Evolutionary conservation across 2,113 vertebrate genomes (phyloP).

Genomic region (Cettia cetti): DNA sequence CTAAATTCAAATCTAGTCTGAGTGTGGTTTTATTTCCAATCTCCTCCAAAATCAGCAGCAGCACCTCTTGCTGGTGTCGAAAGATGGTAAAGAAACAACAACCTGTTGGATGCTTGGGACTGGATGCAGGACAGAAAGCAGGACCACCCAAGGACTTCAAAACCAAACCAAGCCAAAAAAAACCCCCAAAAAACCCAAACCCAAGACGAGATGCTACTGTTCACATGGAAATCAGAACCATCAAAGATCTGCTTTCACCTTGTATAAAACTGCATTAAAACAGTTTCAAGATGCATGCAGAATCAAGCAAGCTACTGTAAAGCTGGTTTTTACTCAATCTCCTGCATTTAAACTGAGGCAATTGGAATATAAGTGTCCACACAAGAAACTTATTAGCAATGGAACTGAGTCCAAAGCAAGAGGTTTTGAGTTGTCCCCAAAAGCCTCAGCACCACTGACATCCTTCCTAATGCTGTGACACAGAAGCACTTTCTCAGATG

Average conservation of each 20-base stretch:
- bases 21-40: background rate
- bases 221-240: background rate
- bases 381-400: background rate
- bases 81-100: background rate
- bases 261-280: background rate
- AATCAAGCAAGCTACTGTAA: background rate
- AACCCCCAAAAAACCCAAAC: background rate
- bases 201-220: background rate
- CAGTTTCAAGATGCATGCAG: background rate
- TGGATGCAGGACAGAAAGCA: background rate
- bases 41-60: background rate
- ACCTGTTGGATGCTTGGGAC: background rate
- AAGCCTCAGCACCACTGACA: background rate
- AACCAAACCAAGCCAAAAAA: background rate
- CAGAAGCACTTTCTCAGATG: accelerated
- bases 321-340: background rate
- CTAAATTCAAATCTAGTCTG: background rate
- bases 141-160: background rate
- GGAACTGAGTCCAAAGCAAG: background rate
- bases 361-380: background rate
- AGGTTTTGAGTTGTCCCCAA: background rate
- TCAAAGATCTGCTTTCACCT: background rate
- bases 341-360: background rate
- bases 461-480: background rate
- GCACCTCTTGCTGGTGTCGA: background rate